Conservation (phyloP, 2,888 invertebrate species). For the Drosophila barbarae region DNA sequence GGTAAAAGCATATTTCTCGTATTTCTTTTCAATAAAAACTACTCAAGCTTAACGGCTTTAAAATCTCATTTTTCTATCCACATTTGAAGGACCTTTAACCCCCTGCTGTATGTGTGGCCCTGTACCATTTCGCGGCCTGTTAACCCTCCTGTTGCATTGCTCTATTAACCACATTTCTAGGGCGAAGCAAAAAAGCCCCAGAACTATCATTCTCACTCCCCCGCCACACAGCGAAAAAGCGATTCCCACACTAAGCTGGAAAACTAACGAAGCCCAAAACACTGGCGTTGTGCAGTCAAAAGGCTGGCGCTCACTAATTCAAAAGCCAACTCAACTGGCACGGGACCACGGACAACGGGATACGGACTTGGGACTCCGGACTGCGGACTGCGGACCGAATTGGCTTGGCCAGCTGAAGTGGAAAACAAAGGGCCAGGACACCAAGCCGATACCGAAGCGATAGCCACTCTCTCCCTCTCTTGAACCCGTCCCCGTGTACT, state of each 20-base stretch:
- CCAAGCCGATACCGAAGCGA: slow-evolving; percentile 15
- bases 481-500: slow-evolving; percentile 53
- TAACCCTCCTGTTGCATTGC: slow-evolving; percentile 52
- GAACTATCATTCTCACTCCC: slow-evolving; percentile 21
- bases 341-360: slow-evolving; percentile 25
- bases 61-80: not conserved
- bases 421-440: slow-evolving; percentile 34
- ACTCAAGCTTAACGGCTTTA: not conserved
- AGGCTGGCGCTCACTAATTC: slow-evolving; percentile 65
- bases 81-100: not conserved
- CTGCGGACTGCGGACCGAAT: slow-evolving; percentile 17
- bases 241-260: slow-evolving; percentile 17
- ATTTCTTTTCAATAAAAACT: not conserved
- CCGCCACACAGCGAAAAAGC: slow-evolving; percentile 8
- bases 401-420: slow-evolving; percentile 31
- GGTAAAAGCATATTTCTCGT: not conserved
- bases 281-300: slow-evolving; percentile 71
- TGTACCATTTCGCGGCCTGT: slow-evolving; percentile 34
- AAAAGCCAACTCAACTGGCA: slow-evolving; percentile 70
- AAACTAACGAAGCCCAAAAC: slow-evolving; percentile 73
- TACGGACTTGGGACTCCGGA: slow-evolving; percentile 16
- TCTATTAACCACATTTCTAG: slow-evolving; percentile 51
- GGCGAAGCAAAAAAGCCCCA: not conserved
- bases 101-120: not conserved
- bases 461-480: not conserved